Conservation (phyloP, 2,888 invertebrate species). For the Muschampia plurimacula region DNA sequence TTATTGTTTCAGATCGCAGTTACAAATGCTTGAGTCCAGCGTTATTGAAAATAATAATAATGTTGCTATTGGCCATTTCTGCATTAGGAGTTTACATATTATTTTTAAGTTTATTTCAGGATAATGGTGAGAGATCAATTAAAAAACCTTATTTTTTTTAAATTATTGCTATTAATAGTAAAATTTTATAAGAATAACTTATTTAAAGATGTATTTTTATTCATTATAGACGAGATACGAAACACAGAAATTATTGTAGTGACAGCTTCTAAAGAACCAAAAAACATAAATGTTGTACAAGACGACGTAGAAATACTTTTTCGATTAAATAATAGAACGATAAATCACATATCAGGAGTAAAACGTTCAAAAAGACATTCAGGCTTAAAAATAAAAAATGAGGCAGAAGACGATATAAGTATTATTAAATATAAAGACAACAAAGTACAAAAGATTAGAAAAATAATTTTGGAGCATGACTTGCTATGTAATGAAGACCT, state of each 20-base stretch:
- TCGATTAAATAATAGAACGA: slow-evolving; percentile 55
- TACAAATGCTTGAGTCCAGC: slow-evolving; percentile 58
- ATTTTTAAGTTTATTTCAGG: slow-evolving; percentile 57
- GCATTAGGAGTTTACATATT: slow-evolving; percentile 59
- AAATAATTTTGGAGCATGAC: slow-evolving; percentile 67
- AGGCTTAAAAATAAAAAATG: slow-evolving; percentile 10
- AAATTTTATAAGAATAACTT: too few species aligned
- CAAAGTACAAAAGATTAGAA: slow-evolving; percentile 60
- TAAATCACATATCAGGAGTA: neutral
- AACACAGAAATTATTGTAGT: slow-evolving; percentile 67
- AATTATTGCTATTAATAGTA: too few species aligned
- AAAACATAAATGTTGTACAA: slow-evolving; percentile 59
- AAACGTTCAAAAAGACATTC: slow-evolving; percentile 47
- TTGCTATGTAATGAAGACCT: slow-evolving; percentile 61
- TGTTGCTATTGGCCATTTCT: slow-evolving; percentile 57
- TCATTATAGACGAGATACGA: slow-evolving; percentile 54
- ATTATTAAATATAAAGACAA: slow-evolving; percentile 55
- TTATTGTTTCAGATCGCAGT: slow-evolving; percentile 57
- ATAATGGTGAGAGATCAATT: slow-evolving; percentile 55
- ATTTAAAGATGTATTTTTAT: neutral
- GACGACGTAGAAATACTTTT: slow-evolving; percentile 60
- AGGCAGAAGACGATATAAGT: slow-evolving; percentile 33
- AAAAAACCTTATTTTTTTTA: too few species aligned
- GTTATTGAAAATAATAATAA: slow-evolving; percentile 58
- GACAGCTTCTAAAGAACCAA: slow-evolving; percentile 56